A percentile compares a stretch with the other conserved stretches of the same genome.
These are phyloP conservation scores for Drosophila teissieri DNA, from an alignment of 1,140 invertebrate species.

Conservation along the genomic window DNA sequence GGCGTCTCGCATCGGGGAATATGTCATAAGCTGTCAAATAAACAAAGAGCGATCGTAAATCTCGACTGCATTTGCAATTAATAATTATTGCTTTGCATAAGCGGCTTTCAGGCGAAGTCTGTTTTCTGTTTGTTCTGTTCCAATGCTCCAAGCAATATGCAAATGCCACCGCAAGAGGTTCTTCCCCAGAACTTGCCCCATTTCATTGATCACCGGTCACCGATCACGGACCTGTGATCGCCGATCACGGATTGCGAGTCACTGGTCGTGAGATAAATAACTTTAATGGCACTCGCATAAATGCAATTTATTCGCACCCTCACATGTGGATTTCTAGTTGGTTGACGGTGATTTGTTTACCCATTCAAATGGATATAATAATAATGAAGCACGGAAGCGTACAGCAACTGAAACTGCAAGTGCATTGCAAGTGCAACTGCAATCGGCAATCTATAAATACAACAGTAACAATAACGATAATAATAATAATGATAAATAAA, in stretches of 20 bases:
- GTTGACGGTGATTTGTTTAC: constrained; percentile 32
- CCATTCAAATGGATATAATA: constrained; percentile 47
- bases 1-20: constrained; percentile 28
- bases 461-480: constrained; percentile 22
- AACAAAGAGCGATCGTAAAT: constrained; percentile 64
- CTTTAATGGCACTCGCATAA: constrained; percentile 50
- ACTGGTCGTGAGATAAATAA: constrained; percentile 51
- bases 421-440: constrained; percentile 28
- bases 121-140: constrained; percentile 15
- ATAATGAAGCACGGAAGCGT: constrained; percentile 43
- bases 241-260: constrained; percentile 10
- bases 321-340: constrained; percentile 32
- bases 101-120: constrained; percentile 4
- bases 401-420: constrained; percentile 13
- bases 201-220: constrained; percentile 33
- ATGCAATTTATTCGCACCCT: constrained; percentile 47
- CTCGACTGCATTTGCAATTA: constrained; percentile 54
- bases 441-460: constrained; percentile 43
- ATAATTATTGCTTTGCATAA: constrained; percentile 65
- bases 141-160: constrained; percentile 41
- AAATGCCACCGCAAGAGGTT: constrained; percentile 51
- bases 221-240: constrained; percentile 12
- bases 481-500: constrained; percentile 47
- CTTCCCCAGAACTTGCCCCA: constrained; percentile 24
- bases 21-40: constrained; percentile 62